Conservation (phyloP, 1,140 invertebrate species). For the Cherax quadricarinatus region DNA sequence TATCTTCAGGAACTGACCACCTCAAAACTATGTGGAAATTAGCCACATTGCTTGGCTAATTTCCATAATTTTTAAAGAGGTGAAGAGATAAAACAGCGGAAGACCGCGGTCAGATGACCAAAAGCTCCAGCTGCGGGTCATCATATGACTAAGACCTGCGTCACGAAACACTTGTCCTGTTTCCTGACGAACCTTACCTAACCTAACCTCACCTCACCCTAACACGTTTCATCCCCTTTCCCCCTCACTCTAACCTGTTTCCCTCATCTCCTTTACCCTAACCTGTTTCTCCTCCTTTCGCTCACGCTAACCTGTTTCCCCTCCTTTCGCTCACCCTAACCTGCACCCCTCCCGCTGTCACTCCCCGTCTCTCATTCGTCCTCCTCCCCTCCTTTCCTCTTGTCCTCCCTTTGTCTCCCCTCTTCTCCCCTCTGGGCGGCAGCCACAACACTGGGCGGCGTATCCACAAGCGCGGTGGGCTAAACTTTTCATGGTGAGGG, state of each 20-base stretch:
- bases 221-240: neutral
- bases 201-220: too few species aligned
- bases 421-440: neutral
- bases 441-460: conserved; percentile 20
- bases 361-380: neutral
- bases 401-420: neutral
- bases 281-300: neutral
- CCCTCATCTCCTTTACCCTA: neutral
- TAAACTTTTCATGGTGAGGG: conserved; percentile 46
- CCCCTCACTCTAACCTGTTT: neutral
- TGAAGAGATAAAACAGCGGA: too few species aligned
- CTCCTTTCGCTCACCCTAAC: neutral
- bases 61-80: too few species aligned
- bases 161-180: too few species aligned
- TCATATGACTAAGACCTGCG: too few species aligned
- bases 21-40: too few species aligned
- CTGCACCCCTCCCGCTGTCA: neutral
- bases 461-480: conserved; percentile 51
- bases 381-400: neutral
- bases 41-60: too few species aligned
- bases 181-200: too few species aligned
- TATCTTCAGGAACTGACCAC: too few species aligned
- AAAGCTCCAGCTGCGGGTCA: too few species aligned
- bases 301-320: neutral
- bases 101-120: too few species aligned